These are phyloP conservation scores for Anagrus nilaparvatae DNA, from an alignment of 1,140 invertebrate species.

Conservation along the genomic window DNA sequence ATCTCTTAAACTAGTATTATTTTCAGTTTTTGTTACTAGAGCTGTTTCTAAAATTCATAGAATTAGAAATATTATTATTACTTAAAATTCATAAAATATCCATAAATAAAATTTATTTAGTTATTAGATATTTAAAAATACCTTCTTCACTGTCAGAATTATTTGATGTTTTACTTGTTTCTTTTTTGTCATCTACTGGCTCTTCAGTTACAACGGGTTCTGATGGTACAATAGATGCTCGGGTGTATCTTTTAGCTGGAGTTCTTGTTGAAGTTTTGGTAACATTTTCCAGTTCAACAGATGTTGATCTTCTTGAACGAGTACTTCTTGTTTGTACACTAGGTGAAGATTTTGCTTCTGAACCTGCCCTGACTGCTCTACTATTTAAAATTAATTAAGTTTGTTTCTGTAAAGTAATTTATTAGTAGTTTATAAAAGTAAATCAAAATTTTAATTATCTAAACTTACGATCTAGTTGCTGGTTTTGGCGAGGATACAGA, in stretches of 20 bases:
- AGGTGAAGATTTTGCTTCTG: slow-evolving; percentile 23
- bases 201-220: slow-evolving; percentile 23
- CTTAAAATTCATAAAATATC: too few species aligned
- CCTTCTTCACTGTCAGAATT: too few species aligned
- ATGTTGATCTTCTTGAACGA: slow-evolving; percentile 27
- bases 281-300: slow-evolving; percentile 20
- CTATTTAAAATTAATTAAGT: too few species aligned
- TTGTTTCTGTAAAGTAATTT: too few species aligned
- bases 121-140: neutral
- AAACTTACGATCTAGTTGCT: slow-evolving; percentile 18
- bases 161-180: too few species aligned
- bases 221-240: slow-evolving; percentile 16
- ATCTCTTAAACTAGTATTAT: too few species aligned
- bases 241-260: slow-evolving; percentile 17
- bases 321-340: slow-evolving; percentile 15
- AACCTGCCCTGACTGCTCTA: slow-evolving; percentile 26
- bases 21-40: too few species aligned
- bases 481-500: slow-evolving; percentile 4
- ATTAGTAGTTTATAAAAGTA: neutral
- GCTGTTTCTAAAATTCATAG: too few species aligned
- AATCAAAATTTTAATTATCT: neutral
- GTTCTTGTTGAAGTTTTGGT: slow-evolving; percentile 10
- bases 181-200: slow-evolving; percentile 10
- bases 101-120: too few species aligned
- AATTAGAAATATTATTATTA: too few species aligned